These are phyloP conservation scores for Chelonoidis abingdonii DNA, from an alignment of 2,113 vertebrate species.

Conservation along the genomic window DNA sequence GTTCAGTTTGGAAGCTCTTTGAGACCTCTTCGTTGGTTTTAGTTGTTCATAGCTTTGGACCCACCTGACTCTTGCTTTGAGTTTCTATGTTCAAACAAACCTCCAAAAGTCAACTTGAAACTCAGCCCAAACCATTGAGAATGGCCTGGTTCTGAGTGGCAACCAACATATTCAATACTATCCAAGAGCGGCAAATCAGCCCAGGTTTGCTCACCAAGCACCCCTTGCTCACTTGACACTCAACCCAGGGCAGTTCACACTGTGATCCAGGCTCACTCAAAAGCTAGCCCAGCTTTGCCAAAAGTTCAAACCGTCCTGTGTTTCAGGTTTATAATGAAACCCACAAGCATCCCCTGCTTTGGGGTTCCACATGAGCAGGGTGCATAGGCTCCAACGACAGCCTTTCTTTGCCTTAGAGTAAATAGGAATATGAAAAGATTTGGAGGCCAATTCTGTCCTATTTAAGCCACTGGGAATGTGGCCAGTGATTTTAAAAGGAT, in stretches of 20 bases:
- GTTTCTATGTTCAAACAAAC: background rate
- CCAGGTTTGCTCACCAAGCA: background rate
- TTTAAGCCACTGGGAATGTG: fast-evolving
- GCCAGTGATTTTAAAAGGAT: fast-evolving
- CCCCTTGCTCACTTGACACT: fast-evolving
- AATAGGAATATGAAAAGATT: fast-evolving
- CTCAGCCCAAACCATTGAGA: background rate
- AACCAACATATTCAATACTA: fast-evolving
- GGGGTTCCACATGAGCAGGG: fast-evolving
- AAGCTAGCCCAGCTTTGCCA: background rate
- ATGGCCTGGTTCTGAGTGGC: fast-evolving
- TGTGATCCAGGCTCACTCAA: background rate
- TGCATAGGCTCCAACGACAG: fast-evolving
- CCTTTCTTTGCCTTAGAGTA: fast-evolving
- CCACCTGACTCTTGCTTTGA: background rate
- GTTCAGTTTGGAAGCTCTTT: background rate
- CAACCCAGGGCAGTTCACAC: background rate
- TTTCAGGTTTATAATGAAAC: background rate
- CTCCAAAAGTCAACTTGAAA: background rate
- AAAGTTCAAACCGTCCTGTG: background rate
- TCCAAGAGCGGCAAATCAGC: background rate
- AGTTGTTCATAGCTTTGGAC: background rate
- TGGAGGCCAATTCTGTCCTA: fast-evolving
- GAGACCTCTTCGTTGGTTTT: background rate
- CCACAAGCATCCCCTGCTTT: background rate